These are phyloP conservation scores for Ahaetulla prasina DNA, from an alignment of 2,113 vertebrate genomes.

Conservation along the genomic window DNA sequence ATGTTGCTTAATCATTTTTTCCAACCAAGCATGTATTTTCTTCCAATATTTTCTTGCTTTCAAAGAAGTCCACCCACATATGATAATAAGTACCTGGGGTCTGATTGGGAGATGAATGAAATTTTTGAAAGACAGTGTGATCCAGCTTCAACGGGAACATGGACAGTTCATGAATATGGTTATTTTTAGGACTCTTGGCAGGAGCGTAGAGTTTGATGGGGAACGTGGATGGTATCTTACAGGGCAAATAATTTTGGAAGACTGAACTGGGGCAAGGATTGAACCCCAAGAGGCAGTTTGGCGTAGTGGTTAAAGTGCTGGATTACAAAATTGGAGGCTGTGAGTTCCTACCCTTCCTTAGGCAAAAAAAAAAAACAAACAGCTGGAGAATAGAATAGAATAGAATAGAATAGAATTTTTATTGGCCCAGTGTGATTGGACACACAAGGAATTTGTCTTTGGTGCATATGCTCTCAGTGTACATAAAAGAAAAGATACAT, in stretches of 20 bases:
- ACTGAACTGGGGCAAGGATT: neutral
- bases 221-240: neutral
- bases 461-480: too few relatives aligned
- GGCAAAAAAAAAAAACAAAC: neutral
- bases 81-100: too few relatives aligned
- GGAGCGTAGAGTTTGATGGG: too few relatives aligned
- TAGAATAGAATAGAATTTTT: too few relatives aligned
- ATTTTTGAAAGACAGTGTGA: neutral
- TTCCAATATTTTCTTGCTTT: too few relatives aligned
- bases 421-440: too few relatives aligned
- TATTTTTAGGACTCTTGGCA: neutral
- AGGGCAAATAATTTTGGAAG: neutral
- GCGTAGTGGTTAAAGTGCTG: neutral
- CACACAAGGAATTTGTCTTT: too few relatives aligned
- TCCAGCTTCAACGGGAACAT: neutral
- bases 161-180: neutral
- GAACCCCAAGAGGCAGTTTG: neutral
- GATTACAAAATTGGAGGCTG: neutral
- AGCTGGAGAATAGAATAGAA: too few relatives aligned
- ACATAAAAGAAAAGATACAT: too few relatives aligned
- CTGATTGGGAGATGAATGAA: neutral
- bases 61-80: too few relatives aligned
- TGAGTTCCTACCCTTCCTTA: neutral
- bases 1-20: too few relatives aligned
- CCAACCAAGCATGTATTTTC: too few relatives aligned